Percentiles rank a stretch among this genome's conserved stretches.
Conservation (phyloP, 1,140 invertebrate species). For the Piezodorus guildinii region DNA sequence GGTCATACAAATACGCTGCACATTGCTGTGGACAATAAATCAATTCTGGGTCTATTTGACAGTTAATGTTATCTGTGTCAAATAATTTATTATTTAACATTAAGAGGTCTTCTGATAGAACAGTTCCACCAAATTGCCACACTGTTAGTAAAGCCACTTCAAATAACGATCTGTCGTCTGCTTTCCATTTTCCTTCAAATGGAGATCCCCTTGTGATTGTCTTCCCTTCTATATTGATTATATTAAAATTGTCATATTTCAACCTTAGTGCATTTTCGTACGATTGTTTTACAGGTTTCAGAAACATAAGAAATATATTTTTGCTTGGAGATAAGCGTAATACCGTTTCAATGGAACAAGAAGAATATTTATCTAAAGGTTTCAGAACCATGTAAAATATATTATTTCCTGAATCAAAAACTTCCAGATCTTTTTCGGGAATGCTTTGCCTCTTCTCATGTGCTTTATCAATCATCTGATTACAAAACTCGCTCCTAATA, state of each 20-base stretch:
- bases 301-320: conserved; percentile 8
- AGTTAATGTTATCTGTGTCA: not conserved
- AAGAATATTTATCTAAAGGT: conserved; percentile 1
- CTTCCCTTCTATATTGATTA: not conserved
- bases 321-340: conserved; percentile 6
- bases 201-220: not conserved
- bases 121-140: conserved; percentile 21
- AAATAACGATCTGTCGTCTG: conserved; percentile 6
- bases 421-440: conserved; percentile 2
- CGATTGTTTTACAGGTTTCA: not conserved
- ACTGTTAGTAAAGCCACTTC: conserved; percentile 9
- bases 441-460: conserved; percentile 5
- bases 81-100: conserved; percentile 2
- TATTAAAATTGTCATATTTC: conserved; percentile 13
- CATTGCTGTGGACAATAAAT: conserved; percentile 21
- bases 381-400: conserved; percentile 9
- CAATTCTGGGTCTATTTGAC: conserved; percentile 16
- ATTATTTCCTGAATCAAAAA: conserved; percentile 13
- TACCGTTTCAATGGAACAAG: conserved; percentile 16
- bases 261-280: conserved; percentile 3
- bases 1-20: conserved; percentile 16
- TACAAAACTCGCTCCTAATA: conserved; percentile 1
- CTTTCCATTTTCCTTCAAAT: conserved; percentile 11
- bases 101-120: conserved; percentile 14
- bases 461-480: not conserved